These are phyloP conservation scores for Parotia lawesii DNA, from an alignment of 2,113 vertebrate genomes.

Conservation along the genomic window DNA sequence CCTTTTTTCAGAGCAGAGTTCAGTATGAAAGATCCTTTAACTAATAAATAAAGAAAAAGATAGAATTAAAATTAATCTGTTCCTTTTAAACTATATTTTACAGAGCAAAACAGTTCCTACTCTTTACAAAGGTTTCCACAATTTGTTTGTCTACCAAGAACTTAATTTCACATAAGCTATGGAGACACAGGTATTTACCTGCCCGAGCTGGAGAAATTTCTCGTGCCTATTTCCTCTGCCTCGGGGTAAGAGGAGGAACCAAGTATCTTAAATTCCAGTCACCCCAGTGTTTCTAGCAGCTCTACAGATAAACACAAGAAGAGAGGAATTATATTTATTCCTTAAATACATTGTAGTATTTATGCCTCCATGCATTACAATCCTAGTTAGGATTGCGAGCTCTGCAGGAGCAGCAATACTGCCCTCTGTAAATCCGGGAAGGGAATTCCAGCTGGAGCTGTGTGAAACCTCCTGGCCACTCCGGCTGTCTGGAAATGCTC, in stretches of 20 bases:
- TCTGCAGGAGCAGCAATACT: neutral
- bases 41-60: conserved; percentile 13
- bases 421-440: neutral
- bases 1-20: neutral
- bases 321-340: neutral
- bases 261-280: neutral
- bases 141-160: neutral
- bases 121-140: neutral
- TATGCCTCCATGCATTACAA: neutral
- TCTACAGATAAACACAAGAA: neutral
- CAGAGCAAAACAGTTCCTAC: neutral
- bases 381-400: neutral
- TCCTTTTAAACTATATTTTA: neutral
- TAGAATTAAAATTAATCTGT: neutral
- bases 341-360: neutral
- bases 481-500: neutral
- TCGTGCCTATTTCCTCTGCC: neutral
- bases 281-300: neutral
- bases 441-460: neutral
- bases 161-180: neutral
- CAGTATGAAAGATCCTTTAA: conserved; percentile 12
- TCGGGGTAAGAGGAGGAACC: neutral
- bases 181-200: neutral
- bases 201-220: neutral
- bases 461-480: neutral